Evolutionary conservation across 2,113 vertebrate genomes (phyloP).

Genomic region (Lamprologus lemairii): DNA sequence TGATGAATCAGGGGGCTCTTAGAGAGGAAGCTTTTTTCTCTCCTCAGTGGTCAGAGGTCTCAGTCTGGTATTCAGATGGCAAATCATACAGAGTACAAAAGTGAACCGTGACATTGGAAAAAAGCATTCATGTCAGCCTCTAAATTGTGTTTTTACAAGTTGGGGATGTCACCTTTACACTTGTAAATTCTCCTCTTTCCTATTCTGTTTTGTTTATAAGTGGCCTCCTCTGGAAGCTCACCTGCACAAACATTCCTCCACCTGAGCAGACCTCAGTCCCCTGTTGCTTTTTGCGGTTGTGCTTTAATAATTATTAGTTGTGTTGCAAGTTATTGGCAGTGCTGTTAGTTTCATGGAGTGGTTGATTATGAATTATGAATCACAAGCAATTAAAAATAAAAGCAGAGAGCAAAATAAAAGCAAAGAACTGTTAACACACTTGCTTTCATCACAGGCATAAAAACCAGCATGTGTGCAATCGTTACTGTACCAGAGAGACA

Average conservation of each 20-base stretch:
- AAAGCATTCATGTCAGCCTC: background rate
- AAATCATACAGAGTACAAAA: background rate
- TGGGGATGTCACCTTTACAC: background rate
- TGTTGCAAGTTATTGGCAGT: background rate
- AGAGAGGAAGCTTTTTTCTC: background rate
- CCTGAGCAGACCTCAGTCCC: background rate
- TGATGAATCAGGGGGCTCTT: background rate
- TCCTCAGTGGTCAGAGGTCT: background rate
- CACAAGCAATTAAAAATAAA: background rate
- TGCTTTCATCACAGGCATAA: background rate
- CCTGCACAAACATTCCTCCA: background rate
- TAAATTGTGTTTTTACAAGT: background rate
- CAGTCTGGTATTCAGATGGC: background rate
- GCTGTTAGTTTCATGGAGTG: background rate
- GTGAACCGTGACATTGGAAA: background rate
- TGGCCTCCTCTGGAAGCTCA: background rate
- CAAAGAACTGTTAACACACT: background rate
- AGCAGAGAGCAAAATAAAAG: background rate
- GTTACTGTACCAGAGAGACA: background rate
- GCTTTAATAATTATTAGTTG: background rate
- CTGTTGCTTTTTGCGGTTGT: background rate
- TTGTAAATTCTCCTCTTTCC: background rate
- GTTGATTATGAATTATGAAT: background rate
- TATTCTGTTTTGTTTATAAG: background rate
- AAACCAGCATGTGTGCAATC: background rate